Evolutionary conservation across 2,797 vertebrate species (phyloP).

Genomic region (Falco naumanni): DNA sequence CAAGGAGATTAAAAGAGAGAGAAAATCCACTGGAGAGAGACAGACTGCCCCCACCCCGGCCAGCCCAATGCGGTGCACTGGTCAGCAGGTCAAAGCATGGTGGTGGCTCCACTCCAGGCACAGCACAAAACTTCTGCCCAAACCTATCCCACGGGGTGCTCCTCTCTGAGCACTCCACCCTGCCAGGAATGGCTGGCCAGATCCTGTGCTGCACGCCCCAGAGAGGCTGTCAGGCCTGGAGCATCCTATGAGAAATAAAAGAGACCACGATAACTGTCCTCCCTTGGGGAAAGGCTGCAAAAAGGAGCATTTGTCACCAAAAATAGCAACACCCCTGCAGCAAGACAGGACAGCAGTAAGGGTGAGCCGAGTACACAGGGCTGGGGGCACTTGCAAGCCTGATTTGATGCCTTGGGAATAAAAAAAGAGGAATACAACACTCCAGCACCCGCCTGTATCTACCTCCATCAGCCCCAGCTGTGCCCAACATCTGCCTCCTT

Average conservation of each 20-base stretch:
- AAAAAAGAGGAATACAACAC: background rate
- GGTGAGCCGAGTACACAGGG: background rate
- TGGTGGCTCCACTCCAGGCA: background rate
- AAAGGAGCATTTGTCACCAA: background rate
- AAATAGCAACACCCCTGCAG: background rate
- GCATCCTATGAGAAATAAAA: background rate
- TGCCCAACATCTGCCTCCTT: background rate
- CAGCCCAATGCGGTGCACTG: background rate
- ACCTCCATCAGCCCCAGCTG: background rate
- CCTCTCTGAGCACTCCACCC: background rate
- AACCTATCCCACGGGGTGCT: background rate
- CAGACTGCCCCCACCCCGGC: background rate
- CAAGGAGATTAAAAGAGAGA: constrained; percentile 27
- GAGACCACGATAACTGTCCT: fast-evolving
- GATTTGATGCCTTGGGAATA: background rate
- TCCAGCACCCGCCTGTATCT: background rate
- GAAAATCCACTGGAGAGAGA: background rate
- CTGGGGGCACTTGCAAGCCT: background rate
- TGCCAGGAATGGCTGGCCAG: fast-evolving
- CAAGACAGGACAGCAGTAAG: background rate
- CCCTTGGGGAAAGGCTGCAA: background rate
- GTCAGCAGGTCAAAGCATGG: background rate
- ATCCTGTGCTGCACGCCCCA: background rate
- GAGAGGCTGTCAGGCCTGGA: background rate
- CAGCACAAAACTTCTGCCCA: background rate